phyloP scores from a whole-genome alignment of 2,113 vertebrate genomes.

The Sceloporus tristichus region DNA sequence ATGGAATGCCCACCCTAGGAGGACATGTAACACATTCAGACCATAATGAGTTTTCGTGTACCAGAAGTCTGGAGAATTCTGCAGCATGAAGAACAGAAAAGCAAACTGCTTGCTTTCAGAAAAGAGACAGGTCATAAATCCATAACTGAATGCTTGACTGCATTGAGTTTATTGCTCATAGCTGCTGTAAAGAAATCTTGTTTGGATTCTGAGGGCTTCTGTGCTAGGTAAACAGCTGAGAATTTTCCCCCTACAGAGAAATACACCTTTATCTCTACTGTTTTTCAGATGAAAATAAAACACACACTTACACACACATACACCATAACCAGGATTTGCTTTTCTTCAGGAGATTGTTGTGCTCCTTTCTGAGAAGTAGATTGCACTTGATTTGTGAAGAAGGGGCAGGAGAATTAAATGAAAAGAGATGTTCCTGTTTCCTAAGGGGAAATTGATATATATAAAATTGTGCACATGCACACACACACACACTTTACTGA shows the following conservation, averaged over 20 bases:
- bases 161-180: slow-evolving; percentile 17
- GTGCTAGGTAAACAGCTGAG: slow-evolving; percentile 26
- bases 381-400: slow-evolving; percentile 62
- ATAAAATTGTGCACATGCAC: not conserved
- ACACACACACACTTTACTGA: not conserved
- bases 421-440: slow-evolving; percentile 64
- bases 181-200: slow-evolving; percentile 50
- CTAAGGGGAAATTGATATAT: slow-evolving; percentile 55
- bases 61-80: slow-evolving; percentile 6
- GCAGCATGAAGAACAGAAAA: not conserved
- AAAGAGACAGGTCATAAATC: slow-evolving; percentile 46
- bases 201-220: slow-evolving; percentile 44
- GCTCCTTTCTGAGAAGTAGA: slow-evolving; percentile 55
- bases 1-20: too few species aligned
- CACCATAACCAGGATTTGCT: slow-evolving; percentile 49
- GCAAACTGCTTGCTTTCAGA: slow-evolving; percentile 30
- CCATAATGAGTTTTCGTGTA: not conserved
- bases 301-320: not conserved
- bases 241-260: slow-evolving; percentile 56
- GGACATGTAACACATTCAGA: not conserved
- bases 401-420: slow-evolving; percentile 46
- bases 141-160: slow-evolving; percentile 29
- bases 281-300: slow-evolving; percentile 49
- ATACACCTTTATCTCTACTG: slow-evolving; percentile 56
- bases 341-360: slow-evolving; percentile 60